phyloP scores from a whole-genome alignment of 2,888 invertebrate genomes.

The Caenorhabditis becei region DNA sequence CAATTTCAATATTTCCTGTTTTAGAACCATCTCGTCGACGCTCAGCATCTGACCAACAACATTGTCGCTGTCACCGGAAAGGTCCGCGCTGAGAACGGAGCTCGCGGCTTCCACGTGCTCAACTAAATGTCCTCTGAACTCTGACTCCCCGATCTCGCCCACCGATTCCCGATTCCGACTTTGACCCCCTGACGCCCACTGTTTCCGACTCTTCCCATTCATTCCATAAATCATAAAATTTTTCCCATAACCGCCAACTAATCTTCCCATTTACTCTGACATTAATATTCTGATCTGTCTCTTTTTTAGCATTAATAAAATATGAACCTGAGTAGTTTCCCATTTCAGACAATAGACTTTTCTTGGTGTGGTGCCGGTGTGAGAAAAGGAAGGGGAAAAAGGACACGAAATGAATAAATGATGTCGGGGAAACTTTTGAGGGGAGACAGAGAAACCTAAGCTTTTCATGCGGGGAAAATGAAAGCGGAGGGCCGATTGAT shows the following conservation, averaged over 20 bases:
- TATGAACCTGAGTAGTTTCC: background rate
- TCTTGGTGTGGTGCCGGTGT: background rate
- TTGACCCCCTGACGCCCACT: background rate
- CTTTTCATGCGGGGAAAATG: background rate
- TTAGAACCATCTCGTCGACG: constrained; percentile 34
- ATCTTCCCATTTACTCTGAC: background rate
- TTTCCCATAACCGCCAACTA: background rate
- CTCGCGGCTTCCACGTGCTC: constrained; percentile 34
- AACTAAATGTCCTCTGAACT: background rate
- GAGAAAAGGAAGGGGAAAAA: background rate
- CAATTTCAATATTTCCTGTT: background rate
- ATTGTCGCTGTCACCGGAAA: constrained; percentile 10
- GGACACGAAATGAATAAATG: constrained; percentile 3
- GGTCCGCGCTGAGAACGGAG: constrained; percentile 27
- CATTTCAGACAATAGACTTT: background rate
- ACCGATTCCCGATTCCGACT: background rate
- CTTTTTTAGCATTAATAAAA: constrained; percentile 4
- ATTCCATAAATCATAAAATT: too few species aligned
- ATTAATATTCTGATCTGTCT: background rate
- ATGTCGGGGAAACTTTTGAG: background rate
- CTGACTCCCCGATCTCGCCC: background rate
- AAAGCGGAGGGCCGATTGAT: too few species aligned
- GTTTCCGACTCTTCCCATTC: background rate
- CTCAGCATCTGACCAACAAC: constrained; percentile 4
- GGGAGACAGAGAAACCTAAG: background rate